A percentile compares a stretch with the other conserved stretches of the same genome.
phyloP scores from a whole-genome alignment of 1,140 invertebrate genomes.

The Parapsyche elsis region DNA sequence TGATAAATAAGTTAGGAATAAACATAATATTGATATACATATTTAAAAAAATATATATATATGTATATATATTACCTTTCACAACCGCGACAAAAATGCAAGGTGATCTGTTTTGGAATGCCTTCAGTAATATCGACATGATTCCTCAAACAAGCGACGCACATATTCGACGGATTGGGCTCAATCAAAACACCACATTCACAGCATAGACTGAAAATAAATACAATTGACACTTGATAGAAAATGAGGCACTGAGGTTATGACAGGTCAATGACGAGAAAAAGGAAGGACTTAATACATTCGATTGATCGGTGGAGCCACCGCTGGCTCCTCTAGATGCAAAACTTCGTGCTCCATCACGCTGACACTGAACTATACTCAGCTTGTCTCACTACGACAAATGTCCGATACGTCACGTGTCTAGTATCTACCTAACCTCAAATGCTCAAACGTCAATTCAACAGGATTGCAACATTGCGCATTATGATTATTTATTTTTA shows the following conservation, averaged over 20 bases:
- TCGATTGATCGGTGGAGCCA: neutral
- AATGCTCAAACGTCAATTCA: too few relatives aligned
- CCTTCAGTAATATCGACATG: constrained; percentile 95
- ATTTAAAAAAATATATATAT: constrained; percentile 35
- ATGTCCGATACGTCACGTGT: too few relatives aligned
- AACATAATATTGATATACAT: constrained; percentile 34
- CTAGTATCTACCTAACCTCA: too few relatives aligned
- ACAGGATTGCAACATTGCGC: too few relatives aligned
- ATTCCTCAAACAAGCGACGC: constrained; percentile 90
- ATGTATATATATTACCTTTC: constrained; percentile 72
- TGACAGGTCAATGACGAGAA: neutral
- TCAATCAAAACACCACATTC: constrained; percentile 85
- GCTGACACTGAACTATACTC: neutral
- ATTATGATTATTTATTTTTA: too few relatives aligned
- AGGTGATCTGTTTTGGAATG: constrained; percentile 92
- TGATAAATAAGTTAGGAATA: constrained; percentile 35
- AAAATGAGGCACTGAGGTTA: neutral
- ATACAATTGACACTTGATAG: constrained; percentile 58
- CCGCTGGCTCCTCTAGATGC: neutral
- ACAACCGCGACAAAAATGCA: constrained; percentile 93
- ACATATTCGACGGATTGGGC: constrained; percentile 98
- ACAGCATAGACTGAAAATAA: constrained; percentile 75
- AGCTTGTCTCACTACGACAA: neutral
- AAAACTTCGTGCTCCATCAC: constrained; percentile 25
- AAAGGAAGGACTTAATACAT: neutral